These are phyloP conservation scores for Aphelocoma coerulescens DNA, from an alignment of 2,113 vertebrate species.

Conservation along the genomic window DNA sequence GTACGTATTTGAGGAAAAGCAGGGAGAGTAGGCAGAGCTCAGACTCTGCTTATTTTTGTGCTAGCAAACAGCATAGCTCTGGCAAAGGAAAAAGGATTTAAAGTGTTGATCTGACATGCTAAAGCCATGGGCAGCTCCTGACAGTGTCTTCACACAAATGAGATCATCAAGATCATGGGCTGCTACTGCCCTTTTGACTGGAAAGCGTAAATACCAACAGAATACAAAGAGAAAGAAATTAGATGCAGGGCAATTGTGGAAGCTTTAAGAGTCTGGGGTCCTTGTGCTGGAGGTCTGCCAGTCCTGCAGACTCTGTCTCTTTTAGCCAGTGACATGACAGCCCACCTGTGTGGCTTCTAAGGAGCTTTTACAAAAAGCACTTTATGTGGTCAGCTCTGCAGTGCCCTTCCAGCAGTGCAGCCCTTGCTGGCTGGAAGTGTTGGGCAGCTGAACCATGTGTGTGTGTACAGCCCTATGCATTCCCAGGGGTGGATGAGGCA, in stretches of 20 bases:
- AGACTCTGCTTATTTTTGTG: conserved; percentile 27
- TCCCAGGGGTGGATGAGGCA: not conserved
- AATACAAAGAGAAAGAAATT: not conserved
- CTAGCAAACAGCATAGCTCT: not conserved
- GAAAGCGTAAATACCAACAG: not conserved
- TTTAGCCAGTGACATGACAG: not conserved
- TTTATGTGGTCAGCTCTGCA: not conserved
- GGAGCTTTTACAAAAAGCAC: not conserved
- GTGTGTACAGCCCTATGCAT: fast-evolving
- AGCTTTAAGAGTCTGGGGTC: not conserved
- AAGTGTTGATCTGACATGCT: not conserved
- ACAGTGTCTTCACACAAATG: not conserved
- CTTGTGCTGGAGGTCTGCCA: not conserved
- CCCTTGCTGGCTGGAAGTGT: not conserved
- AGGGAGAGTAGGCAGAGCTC: conserved; percentile 29
- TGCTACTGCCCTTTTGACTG: not conserved
- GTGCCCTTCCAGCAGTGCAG: not conserved
- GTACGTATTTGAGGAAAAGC: conserved; percentile 14
- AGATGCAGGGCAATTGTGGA: not conserved
- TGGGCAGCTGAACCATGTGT: not conserved
- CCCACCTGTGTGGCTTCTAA: not conserved
- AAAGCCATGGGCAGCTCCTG: not conserved
- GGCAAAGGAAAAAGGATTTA: not conserved
- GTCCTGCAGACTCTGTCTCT: not conserved
- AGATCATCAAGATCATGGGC: not conserved